phyloP scores from a whole-genome alignment of 2,888 invertebrate genomes.

The Andrena flavipes region DNA sequence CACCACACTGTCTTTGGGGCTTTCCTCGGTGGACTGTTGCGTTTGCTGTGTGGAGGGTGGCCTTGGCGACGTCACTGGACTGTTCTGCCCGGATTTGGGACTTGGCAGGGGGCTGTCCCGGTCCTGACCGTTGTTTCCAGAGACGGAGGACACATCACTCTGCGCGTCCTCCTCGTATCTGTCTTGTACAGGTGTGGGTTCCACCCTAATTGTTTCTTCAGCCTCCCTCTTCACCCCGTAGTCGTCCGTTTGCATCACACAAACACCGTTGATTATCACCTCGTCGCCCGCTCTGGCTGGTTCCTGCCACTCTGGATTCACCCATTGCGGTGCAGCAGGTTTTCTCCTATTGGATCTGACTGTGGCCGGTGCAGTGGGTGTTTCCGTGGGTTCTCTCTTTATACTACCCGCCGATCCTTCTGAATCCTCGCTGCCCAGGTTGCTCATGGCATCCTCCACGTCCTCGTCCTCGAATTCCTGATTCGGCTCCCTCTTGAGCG shows the following conservation, averaged over 20 bases:
- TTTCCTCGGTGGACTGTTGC: slow-evolving; percentile 76
- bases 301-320: slow-evolving; percentile 97
- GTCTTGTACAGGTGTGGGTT: slow-evolving; percentile 91
- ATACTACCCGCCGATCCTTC: slow-evolving; percentile 84
- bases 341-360: slow-evolving; percentile 91
- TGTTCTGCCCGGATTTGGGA: slow-evolving; percentile 81
- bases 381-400: slow-evolving; percentile 82
- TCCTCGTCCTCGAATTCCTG: slow-evolving; percentile 92
- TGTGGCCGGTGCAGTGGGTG: slow-evolving; percentile 82
- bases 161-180: slow-evolving; percentile 86
- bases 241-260: slow-evolving; percentile 95
- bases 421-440: slow-evolving; percentile 90
- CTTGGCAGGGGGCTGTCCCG: slow-evolving; percentile 82
- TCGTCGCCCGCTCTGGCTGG: slow-evolving; percentile 87
- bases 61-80: slow-evolving; percentile 79
- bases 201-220: slow-evolving; percentile 91
- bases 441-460: slow-evolving; percentile 89
- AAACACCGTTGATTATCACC: slow-evolving; percentile 97
- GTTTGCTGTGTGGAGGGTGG: slow-evolving; percentile 77
- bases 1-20: slow-evolving; percentile 79
- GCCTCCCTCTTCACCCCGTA: slow-evolving; percentile 86
- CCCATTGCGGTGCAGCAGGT: slow-evolving; percentile 98
- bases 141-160: slow-evolving; percentile 85
- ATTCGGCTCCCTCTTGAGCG: slow-evolving; percentile 91
- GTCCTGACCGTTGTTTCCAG: slow-evolving; percentile 80